Conservation (phyloP, 1,140 invertebrate genomes). For the Venustaconcha ellipsiformis region DNA sequence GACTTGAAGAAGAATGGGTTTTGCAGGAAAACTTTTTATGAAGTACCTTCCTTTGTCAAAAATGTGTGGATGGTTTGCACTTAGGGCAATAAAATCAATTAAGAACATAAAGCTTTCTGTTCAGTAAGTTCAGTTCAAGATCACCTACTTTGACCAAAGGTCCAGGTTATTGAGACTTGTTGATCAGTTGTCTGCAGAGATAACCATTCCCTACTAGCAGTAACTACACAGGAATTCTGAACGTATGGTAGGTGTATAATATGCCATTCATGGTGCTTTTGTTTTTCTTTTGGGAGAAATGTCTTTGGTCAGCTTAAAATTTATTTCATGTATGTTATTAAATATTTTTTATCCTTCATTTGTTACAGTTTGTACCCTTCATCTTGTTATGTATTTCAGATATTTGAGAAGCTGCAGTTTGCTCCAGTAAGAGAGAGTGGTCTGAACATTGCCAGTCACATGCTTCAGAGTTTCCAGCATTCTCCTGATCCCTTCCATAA, state of each 20-base stretch:
- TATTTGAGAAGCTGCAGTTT: constrained; percentile 55
- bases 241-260: background rate
- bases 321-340: background rate
- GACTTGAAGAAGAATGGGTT: too few relatives aligned
- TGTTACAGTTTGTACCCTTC: background rate
- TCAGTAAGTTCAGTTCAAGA: too few relatives aligned
- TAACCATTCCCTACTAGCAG: background rate
- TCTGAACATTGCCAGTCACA: constrained; percentile 54
- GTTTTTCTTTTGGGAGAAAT: background rate
- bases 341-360: background rate
- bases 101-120: too few relatives aligned
- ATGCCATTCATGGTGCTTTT: background rate
- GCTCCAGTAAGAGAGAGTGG: constrained; percentile 44
- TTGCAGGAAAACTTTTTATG: too few relatives aligned
- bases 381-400: constrained; percentile 40
- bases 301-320: background rate
- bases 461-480: constrained; percentile 64
- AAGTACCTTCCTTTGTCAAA: too few relatives aligned
- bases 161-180: too few relatives aligned
- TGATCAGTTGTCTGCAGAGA: too few relatives aligned
- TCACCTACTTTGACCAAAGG: too few relatives aligned
- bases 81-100: too few relatives aligned
- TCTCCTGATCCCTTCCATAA: constrained; percentile 65
- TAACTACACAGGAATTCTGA: background rate
- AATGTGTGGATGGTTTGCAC: too few relatives aligned